Base-by-base conservation (phyloP, 1,140 invertebrate genomes). In the Cryptotermes secundus region DNA sequence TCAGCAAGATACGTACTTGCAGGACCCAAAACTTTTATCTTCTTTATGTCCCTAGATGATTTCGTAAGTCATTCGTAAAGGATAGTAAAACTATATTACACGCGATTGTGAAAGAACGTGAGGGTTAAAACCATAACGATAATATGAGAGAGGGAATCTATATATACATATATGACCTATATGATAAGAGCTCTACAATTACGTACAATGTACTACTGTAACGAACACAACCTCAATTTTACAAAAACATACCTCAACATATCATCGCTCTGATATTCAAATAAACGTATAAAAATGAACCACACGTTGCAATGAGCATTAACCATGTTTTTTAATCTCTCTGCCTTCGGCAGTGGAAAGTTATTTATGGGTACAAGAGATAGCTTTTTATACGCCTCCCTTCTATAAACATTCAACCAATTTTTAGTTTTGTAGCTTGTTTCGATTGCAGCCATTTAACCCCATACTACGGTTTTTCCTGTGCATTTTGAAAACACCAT, bases 341-440 rank as follows among this genome's bases (percentile, higher is more conserved):
- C n/a, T 26, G 26, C 59, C 59, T 31, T 31, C 59, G 59, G 59
- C 59, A 72, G 1, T 72, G 26, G 1, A n/a, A n/a, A 31, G 59
- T 72, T 72, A 72, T 72, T 72, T 72, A 72, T 72, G 26, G 14
- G 16, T 31, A 72, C 59, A 72, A 72, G 59, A 72, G 59, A 72
- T 72, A 72, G 59, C 59, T 72, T 72, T 72, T 72, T 72, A 72
- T 31, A 26, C n/a, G 1, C 59, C 26, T 6, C 59, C n/a, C 4
- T 72, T 72, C 59, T 72, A 72, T 31, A n/a, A 72, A 72, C 59
- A 72, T 31, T 72, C 26, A 72, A 31, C 26, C 59, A 72, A 72
- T 31, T 72, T 72, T 72, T 72, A 72, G 26, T 72, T 72, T 7
- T 22, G 53, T 10, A 59, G 7, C 53, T 59, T 59, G 53, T 59